Base-by-base conservation (phyloP, 2,113 vertebrate species). In the Scomber colias region DNA sequence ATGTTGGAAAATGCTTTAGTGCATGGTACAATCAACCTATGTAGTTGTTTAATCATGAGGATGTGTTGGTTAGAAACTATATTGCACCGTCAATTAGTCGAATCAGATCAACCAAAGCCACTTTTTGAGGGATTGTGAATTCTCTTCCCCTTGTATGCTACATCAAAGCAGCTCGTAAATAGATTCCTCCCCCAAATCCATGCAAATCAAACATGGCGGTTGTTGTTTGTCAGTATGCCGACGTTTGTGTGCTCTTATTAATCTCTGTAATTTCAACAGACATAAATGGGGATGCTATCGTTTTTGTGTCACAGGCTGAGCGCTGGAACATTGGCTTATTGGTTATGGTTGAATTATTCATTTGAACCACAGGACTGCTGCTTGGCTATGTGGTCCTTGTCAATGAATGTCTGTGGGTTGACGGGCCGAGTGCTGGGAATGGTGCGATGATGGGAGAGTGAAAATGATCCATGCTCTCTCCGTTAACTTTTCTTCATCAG, bases 261-360 rank as follows among this genome's bases (percentile, higher is more conserved):
- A 91, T 92, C 90, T 92, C 78, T 81, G 77, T 92, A 87, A 93
- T 91, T 89, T 89, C 79, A 77, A 65, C 87, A 71, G 90, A 91
- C 88, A 60, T 81, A 68, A 90, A 76, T 71, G 80, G 82, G 64
- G 86, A 90, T 65, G 84, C 80, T 74, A 89, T 92, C 80, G 84
- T 82, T 88, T 91, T 90, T 90, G 83, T 92, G 90, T 90, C 88
- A 86, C 75, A 4, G 49, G 70, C 77, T 68, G 73, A 88, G 84
- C 55, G 21, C 82, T 68, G 79, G 76, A 86, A 82, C 83, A 78
- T 79, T 40, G 83, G 53, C 85, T 90, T 85, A 91, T 92, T 90
- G 89, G 92, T 90, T 88, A 81, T 86, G 85, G 79, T 88, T 93
- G 88, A 93, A 94, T 92, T 84, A 93, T 90, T 93, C 90, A 93